Percentiles rank a stretch among this genome's conserved stretches.
Evolutionary conservation across 2,797 vertebrate genomes (phyloP).

Genomic region (Moxostoma hubbsi): DNA sequence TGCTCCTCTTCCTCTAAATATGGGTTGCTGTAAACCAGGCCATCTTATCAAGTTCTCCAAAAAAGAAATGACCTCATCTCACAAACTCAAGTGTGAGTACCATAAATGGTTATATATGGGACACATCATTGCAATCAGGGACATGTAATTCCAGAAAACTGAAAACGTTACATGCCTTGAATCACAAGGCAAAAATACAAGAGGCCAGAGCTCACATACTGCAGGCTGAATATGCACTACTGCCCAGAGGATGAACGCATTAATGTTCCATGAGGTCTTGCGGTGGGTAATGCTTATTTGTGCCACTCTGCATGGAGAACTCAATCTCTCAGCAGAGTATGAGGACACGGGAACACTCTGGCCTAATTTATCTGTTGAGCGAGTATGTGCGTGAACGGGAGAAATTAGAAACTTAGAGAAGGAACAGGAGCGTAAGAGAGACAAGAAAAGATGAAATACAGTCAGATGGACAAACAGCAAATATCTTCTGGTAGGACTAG

Average conservation of each 20-base stretch:
- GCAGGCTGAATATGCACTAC: slow-evolving; percentile 46
- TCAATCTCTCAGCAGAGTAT: slow-evolving; percentile 64
- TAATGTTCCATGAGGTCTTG: slow-evolving; percentile 64
- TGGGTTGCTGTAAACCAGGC: slow-evolving; percentile 67
- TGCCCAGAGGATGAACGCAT: slow-evolving; percentile 54
- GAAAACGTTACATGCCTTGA: slow-evolving; percentile 21
- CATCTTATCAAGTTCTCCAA: slow-evolving; percentile 70
- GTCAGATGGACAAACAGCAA: too few species aligned
- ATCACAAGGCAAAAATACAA: slow-evolving; percentile 49
- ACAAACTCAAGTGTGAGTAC: slow-evolving; percentile 60
- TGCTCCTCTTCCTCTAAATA: slow-evolving; percentile 62
- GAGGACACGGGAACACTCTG: slow-evolving; percentile 64
- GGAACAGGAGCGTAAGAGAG: neutral
- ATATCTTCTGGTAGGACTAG: neutral
- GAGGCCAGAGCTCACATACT: neutral
- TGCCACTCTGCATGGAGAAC: slow-evolving; percentile 67
- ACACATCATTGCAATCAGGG: slow-evolving; percentile 40
- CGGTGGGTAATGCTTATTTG: slow-evolving; percentile 60
- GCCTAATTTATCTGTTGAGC: slow-evolving; percentile 47
- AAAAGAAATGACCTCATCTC: slow-evolving; percentile 79
- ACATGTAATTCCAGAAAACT: slow-evolving; percentile 8
- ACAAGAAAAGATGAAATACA: neutral
- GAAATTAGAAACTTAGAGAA: neutral
- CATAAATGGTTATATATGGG: slow-evolving; percentile 72
- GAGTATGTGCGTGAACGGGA: slow-evolving; percentile 27